Conservation (phyloP, 2,888 invertebrate species). For the Cistogaster globosa region DNA sequence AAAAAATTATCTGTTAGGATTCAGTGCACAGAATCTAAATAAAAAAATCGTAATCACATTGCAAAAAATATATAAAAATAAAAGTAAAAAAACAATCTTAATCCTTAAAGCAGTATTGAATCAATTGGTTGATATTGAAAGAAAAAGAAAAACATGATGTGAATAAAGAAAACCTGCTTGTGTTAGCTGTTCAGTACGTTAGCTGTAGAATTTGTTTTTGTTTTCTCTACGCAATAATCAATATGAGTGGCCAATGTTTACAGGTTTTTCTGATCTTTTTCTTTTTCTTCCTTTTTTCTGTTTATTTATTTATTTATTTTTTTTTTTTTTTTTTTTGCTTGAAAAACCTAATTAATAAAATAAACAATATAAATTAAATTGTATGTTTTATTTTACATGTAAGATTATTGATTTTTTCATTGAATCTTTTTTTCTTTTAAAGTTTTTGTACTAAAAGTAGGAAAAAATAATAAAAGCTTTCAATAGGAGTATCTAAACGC, state of each 20-base stretch:
- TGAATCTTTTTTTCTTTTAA: too few relatives aligned
- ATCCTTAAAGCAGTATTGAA: slow-evolving; percentile 58
- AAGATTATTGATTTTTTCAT: slow-evolving; percentile 28
- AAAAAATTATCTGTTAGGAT: neutral
- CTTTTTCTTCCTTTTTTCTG: too few relatives aligned
- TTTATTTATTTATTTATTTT: too few relatives aligned
- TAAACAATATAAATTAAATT: slow-evolving; percentile 58
- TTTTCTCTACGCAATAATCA: slow-evolving; percentile 1
- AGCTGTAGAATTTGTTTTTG: neutral
- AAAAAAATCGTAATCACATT: neutral
- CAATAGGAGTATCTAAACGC: too few relatives aligned
- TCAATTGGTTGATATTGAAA: slow-evolving; percentile 55
- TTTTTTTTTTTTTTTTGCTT: neutral
- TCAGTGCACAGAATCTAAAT: neutral
- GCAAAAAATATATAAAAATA: neutral
- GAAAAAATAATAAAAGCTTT: neutral
- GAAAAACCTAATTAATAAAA: slow-evolving; percentile 53
- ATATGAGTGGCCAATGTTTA: slow-evolving; percentile 42
- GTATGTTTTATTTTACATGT: slow-evolving; percentile 51
- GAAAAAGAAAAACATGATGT: slow-evolving; percentile 31
- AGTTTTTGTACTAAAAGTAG: too few relatives aligned
- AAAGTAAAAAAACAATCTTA: slow-evolving; percentile 35
- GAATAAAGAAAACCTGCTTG: slow-evolving; percentile 48
- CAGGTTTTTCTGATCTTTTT: slow-evolving; percentile 12
- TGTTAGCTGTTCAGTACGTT: slow-evolving; percentile 30